Base-by-base conservation (phyloP, 1,140 invertebrate genomes). In the Trichoplusia ni region DNA sequence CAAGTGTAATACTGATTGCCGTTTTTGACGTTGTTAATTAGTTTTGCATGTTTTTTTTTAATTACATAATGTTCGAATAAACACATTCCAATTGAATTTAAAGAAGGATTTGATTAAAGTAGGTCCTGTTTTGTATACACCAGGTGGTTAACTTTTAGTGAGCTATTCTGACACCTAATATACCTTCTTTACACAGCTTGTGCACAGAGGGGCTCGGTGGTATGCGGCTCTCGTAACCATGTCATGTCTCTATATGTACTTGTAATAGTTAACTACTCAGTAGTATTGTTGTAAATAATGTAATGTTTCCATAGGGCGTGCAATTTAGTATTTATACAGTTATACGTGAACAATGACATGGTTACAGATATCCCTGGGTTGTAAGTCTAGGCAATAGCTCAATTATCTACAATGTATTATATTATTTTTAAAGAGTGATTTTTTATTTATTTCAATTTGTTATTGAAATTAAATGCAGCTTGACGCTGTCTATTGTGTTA, bases 301-400 rank as follows among this genome's bases (percentile, higher is more conserved):
- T 31, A 42, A 42, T 53, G 42, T 65, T 38, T 42, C 42, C 49
- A 67, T 67, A 62, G 31, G 8, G 51, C 16, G 53, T 56, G 31
- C 51, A 61, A 49, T 61, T 64, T 65, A 49, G 64, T 67, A 42
- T 58, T 21, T 56, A 54, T 56, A 33, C 42, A 29, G 25, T 42
- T 31, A 27, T 23, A 38, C 23, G 25, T 68, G 65, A 65, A 77
- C 69, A 60, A 72, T 85, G 84, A 83, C 86, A 90, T 85, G 84
- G 86, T 86, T 81, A 79, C 80, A 72, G 79, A 83, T 63, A 86
- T 86, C 86, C 87, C 81, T 73, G 87, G 87, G 87, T 90, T 90
- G 87, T 86, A 84, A 70, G 79, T 82, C 71, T 88, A 88, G 81
- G 75, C 83, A 85, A 88, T 89, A 87, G 86, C 86, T 90, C 83